Percentiles rank a stretch among this genome's conserved stretches.
Conservation (phyloP, 1,140 invertebrate genomes). For the Augochlora pura region DNA sequence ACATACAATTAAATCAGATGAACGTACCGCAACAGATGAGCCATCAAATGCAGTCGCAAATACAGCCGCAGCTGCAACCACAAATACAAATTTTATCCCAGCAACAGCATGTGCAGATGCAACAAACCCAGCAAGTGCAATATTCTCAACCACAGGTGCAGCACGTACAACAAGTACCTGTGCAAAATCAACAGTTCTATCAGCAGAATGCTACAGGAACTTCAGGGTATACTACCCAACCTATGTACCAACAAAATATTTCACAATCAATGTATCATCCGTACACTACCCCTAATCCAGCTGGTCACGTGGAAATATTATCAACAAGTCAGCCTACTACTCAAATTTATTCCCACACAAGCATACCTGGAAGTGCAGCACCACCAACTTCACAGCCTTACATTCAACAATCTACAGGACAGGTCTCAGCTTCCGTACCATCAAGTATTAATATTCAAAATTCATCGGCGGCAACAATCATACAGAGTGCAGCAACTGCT, state of each 20-base stretch:
- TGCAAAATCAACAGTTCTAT: constrained; percentile 74
- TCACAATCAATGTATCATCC: constrained; percentile 79
- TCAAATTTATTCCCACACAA: constrained; percentile 72
- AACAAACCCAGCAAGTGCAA: constrained; percentile 61
- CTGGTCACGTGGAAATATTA: constrained; percentile 73
- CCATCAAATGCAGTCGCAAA: constrained; percentile 75
- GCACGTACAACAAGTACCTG: constrained; percentile 70
- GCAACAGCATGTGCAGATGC: constrained; percentile 67
- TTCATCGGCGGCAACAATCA: constrained; percentile 59
- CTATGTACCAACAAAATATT: constrained; percentile 73
- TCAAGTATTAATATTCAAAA: constrained; percentile 70
- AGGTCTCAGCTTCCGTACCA: constrained; percentile 71
- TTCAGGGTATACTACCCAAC: constrained; percentile 57
- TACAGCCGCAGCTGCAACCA: constrained; percentile 71
- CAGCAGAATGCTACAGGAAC: constrained; percentile 66
- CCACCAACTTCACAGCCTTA: constrained; percentile 70
- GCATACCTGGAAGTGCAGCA: constrained; percentile 57
- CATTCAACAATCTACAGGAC: constrained; percentile 66
- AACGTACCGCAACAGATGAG: constrained; percentile 80
- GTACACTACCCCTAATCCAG: constrained; percentile 68
- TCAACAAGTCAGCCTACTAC: constrained; percentile 66
- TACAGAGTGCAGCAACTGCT: constrained; percentile 66
- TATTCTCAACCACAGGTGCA: constrained; percentile 62
- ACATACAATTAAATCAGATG: constrained; percentile 77
- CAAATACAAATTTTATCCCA: constrained; percentile 72